Conservation (phyloP, 2,797 vertebrate genomes). For the Microchirus variegatus region DNA sequence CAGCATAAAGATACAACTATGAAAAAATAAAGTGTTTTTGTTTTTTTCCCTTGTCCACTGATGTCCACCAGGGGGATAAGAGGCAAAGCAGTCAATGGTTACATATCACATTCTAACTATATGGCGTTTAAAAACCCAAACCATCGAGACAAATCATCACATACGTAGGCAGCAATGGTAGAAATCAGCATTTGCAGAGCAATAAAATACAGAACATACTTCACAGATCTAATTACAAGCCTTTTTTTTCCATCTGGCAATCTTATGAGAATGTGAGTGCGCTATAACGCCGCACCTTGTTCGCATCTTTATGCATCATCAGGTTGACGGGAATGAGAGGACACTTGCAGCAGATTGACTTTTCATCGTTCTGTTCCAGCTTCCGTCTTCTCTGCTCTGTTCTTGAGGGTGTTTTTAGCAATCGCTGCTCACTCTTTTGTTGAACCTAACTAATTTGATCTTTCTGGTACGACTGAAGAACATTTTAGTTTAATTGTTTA, state of each 20-base stretch:
- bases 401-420: no score
- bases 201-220: slow-evolving; percentile 71
- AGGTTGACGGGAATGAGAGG: not conserved
- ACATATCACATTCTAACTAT: slow-evolving; percentile 65
- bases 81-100: slow-evolving; percentile 52
- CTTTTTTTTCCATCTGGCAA: slow-evolving; percentile 51
- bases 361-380: not conserved
- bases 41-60: slow-evolving; percentile 3
- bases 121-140: slow-evolving; percentile 62
- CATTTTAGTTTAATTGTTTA: no score
- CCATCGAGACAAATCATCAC: slow-evolving; percentile 60
- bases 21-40: slow-evolving; percentile 21
- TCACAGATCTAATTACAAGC: slow-evolving; percentile 70
- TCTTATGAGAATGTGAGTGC: slow-evolving; percentile 30
- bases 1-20: slow-evolving; percentile 49
- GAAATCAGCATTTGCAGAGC: slow-evolving; percentile 77
- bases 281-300: slow-evolving; percentile 59
- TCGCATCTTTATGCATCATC: slow-evolving; percentile 56
- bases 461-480: no score
- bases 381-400: not conserved
- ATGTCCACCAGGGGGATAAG: slow-evolving; percentile 31
- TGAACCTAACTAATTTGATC: not conserved
- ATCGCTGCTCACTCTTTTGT: no score
- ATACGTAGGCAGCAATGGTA: slow-evolving; percentile 79
- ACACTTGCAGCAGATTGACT: slow-evolving; percentile 5